A percentile compares a stretch with the other conserved stretches of the same genome.
Conservation (phyloP, 2,797 vertebrate genomes). For the Falco columbarius region DNA sequence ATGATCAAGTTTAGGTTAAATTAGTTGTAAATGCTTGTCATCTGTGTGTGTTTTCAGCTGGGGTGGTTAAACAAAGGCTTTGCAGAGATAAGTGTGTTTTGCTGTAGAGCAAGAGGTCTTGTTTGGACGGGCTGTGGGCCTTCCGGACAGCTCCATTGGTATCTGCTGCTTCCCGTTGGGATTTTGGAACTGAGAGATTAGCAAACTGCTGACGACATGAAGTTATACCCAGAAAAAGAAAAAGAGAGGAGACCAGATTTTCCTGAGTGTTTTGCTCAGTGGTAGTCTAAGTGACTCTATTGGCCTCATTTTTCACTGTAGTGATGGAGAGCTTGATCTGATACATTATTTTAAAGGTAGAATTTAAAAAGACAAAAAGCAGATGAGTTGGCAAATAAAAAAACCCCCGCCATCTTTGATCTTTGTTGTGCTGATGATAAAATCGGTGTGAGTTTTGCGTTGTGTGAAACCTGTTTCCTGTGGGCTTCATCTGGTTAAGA, state of each 20-base stretch:
- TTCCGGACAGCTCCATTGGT: background rate
- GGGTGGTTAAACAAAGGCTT: conserved; percentile 33
- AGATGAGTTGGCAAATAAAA: background rate
- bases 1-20: background rate
- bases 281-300: background rate
- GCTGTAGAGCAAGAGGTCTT: background rate
- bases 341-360: background rate
- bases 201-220: background rate
- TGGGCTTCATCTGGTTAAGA: background rate
- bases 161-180: accelerated
- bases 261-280: background rate
- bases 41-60: background rate
- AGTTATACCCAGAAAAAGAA: background rate
- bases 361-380: background rate
- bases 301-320: background rate
- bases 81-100: background rate
- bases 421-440: background rate
- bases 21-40: conserved; percentile 22
- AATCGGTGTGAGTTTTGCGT: background rate
- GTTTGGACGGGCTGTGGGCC: background rate
- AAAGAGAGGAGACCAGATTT: background rate
- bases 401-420: background rate
- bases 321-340: background rate
- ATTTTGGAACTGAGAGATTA: background rate
- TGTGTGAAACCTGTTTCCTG: conserved; percentile 5